Conservation (phyloP, 1,140 invertebrate species). For the Neotoxoptera formosana region DNA sequence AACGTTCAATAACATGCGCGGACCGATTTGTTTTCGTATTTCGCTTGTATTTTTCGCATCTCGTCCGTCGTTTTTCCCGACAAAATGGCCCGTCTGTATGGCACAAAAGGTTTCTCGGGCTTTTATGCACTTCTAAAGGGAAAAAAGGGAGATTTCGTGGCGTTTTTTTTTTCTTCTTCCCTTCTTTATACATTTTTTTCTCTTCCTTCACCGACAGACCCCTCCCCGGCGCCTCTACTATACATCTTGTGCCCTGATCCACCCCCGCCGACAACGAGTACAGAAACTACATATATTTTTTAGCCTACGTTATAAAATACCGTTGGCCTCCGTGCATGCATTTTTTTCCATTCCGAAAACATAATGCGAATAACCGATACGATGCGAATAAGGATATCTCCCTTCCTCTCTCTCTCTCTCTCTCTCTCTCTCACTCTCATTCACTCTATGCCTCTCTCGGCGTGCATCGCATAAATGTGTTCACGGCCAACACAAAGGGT, state of each 20-base stretch:
- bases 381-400: neutral
- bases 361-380: neutral
- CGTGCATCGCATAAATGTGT: neutral
- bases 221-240: neutral
- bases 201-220: neutral
- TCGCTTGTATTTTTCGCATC: neutral
- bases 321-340: neutral
- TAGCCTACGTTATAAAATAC: neutral
- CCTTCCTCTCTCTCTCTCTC: too few species aligned
- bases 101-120: neutral
- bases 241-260: neutral
- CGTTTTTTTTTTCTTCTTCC: neutral
- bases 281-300: neutral
- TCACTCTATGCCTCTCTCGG: neutral
- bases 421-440: neutral
- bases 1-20: neutral
- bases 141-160: neutral
- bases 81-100: neutral
- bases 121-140: neutral
- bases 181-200: neutral
- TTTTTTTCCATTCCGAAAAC: neutral
- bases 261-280: neutral
- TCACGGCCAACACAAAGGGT: neutral
- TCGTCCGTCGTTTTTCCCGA: neutral
- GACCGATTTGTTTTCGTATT: slow-evolving; percentile 1